Conservation (phyloP, 2,888 invertebrate species). For the Apoda limacodes region DNA sequence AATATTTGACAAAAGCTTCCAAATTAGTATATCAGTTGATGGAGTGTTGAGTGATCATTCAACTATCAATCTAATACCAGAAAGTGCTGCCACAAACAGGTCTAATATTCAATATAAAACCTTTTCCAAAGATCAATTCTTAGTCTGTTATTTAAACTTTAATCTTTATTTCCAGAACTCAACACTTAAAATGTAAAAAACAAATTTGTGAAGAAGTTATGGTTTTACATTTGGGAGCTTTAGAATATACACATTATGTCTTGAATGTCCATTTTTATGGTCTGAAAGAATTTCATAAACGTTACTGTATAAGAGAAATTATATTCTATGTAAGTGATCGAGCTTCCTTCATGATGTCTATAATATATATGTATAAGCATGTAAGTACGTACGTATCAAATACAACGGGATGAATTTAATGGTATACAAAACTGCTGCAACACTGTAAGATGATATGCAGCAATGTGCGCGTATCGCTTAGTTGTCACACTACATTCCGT, state of each 20-base stretch:
- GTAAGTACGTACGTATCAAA: no score
- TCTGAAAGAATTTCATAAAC: conserved; percentile 84
- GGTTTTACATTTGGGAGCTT: conserved; percentile 87
- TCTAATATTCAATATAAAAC: conserved; percentile 27
- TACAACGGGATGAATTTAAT: no score
- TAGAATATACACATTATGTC: conserved; percentile 90
- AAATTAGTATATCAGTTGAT: conserved; percentile 85
- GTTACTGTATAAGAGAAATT: conserved; percentile 86
- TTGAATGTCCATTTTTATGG: conserved; percentile 88
- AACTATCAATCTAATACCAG: conserved; percentile 74
- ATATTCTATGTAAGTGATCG: conserved; percentile 80
- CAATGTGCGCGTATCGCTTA: no score
- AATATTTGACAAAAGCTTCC: conserved; percentile 90
- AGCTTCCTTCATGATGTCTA: no score
- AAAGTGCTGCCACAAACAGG: conserved; percentile 79
- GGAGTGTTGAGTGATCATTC: conserved; percentile 83
- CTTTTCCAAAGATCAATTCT: not conserved
- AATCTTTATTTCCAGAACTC: conserved; percentile 68
- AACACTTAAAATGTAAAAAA: conserved; percentile 84
- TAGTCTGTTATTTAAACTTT: not conserved
- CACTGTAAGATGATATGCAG: no score
- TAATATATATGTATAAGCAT: no score
- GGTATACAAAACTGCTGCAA: no score
- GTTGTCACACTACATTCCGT: no score
- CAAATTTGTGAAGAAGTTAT: conserved; percentile 90